phyloP scores from a whole-genome alignment of 2,888 invertebrate species.

The Furcula furcula region DNA sequence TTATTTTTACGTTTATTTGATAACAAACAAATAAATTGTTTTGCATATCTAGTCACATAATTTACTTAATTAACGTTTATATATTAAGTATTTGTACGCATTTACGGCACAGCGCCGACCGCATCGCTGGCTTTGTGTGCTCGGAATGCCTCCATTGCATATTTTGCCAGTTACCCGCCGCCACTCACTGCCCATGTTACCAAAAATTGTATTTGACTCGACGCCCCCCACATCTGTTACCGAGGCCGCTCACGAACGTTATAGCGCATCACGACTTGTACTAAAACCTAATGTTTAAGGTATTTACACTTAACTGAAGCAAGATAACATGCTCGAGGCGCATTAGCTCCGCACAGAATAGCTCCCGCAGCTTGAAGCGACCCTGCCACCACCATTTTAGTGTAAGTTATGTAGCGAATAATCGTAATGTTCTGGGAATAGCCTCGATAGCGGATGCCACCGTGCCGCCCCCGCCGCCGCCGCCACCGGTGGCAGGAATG shows the following conservation, averaged over 20 bases:
- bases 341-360: neutral
- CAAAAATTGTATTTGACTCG: too few species aligned
- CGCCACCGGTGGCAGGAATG: neutral
- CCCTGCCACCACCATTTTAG: neutral
- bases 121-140: too few species aligned
- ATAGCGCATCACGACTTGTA: neutral
- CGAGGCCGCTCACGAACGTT: neutral
- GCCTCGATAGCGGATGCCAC: neutral
- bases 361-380: neutral
- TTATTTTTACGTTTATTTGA: too few species aligned
- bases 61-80: too few species aligned
- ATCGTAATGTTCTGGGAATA: neutral
- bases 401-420: neutral
- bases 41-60: too few species aligned
- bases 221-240: neutral
- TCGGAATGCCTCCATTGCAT: neutral
- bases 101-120: too few species aligned
- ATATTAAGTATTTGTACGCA: too few species aligned
- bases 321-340: neutral
- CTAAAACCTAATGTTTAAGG: neutral
- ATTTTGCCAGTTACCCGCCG: neutral
- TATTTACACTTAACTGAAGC: neutral
- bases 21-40: too few species aligned
- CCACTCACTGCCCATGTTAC: too few species aligned
- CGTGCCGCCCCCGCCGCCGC: neutral